Evolutionary conservation across 2,113 vertebrate genomes (phyloP).

Genomic region (Sapayoa aenigma): DNA sequence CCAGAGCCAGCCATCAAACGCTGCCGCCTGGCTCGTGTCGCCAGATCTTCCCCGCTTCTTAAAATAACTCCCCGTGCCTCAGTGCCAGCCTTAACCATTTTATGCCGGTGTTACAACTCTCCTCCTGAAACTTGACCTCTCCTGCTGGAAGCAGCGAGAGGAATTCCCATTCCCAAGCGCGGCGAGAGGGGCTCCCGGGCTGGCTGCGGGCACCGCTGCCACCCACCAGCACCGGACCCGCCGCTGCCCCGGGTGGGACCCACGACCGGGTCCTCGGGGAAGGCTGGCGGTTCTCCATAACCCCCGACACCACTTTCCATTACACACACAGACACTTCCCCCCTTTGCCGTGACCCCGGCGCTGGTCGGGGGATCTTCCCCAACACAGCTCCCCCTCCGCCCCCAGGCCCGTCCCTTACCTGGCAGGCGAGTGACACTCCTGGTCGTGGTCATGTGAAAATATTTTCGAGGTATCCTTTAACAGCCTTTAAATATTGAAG

Average conservation of each 20-base stretch:
- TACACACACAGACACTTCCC: not conserved
- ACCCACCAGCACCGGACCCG: not conserved
- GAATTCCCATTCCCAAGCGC: not conserved
- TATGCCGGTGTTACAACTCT: not conserved
- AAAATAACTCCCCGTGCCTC: slow-evolving; percentile 20
- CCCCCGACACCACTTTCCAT: not conserved
- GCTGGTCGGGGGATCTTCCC: not conserved
- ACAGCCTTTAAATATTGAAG: slow-evolving; percentile 76
- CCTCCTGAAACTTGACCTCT: not conserved
- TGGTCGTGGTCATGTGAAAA: slow-evolving; percentile 74
- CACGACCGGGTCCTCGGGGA: not conserved
- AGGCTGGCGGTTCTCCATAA: not conserved
- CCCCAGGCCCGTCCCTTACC: slow-evolving; percentile 32
- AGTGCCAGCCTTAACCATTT: slow-evolving; percentile 1
- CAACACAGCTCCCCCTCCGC: not conserved
- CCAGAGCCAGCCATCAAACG: slow-evolving; percentile 21
- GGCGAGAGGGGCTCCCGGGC: not conserved
- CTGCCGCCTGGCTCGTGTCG: not conserved
- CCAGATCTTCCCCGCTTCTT: slow-evolving; percentile 29
- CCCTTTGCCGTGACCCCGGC: not conserved
- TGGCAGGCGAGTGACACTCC: slow-evolving; percentile 48
- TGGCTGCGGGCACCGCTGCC: not conserved
- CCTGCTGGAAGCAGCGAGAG: accelerated
- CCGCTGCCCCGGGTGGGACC: not conserved
- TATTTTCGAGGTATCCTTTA: slow-evolving; percentile 78